Conservation (phyloP, 35 echinoderm and acorn worm genomes). For the Ptychodera flava region DNA sequence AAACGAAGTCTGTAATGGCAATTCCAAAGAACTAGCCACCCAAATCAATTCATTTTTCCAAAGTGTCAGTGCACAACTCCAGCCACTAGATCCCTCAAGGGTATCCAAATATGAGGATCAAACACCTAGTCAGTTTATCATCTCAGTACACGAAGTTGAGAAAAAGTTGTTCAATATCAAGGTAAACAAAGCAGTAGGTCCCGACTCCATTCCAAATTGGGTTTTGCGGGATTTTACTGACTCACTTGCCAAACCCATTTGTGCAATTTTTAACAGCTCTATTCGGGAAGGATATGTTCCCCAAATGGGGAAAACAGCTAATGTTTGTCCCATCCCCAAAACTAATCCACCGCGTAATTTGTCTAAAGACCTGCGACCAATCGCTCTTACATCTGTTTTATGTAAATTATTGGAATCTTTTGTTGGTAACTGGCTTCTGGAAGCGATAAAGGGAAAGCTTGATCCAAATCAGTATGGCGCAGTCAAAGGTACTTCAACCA, state of each 20-base stretch:
- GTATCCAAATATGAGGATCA: neutral
- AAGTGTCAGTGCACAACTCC: neutral
- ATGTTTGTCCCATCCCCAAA: conserved; percentile 13
- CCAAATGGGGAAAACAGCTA: conserved; percentile 7
- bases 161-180: conserved; percentile 6
- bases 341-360: neutral
- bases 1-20: conserved; percentile 3
- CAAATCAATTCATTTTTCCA: conserved; percentile 10
- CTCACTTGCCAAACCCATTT: conserved; percentile 4
- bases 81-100: neutral
- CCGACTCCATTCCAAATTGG: conserved; percentile 15
- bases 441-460: no score
- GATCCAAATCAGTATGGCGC: no score
- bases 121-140: neutral
- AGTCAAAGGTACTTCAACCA: no score
- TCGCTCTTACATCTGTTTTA: neutral
- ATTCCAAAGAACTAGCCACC: neutral
- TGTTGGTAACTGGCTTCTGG: no score
- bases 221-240: conserved; percentile 16
- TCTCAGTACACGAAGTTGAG: neutral
- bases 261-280: conserved; percentile 14
- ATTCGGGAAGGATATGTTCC: conserved; percentile 25
- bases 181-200: conserved; percentile 4
- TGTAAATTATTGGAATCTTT: no score
- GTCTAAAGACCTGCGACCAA: neutral